These are phyloP conservation scores for Epizoanthus stellaris DNA, from an alignment of 92 coral and sea anemone species.

Conservation along the genomic window DNA sequence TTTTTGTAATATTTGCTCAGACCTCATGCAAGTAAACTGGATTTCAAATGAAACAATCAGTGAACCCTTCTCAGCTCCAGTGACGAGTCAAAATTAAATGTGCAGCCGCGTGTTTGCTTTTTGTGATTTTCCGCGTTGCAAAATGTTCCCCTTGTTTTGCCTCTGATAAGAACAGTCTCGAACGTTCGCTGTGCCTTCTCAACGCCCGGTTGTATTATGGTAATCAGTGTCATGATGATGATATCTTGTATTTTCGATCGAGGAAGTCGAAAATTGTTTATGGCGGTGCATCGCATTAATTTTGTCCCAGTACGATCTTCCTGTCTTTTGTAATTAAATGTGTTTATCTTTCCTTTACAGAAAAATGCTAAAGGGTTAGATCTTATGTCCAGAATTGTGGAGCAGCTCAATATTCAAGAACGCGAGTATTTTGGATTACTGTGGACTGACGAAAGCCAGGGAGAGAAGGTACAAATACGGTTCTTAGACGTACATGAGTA, in stretches of 20 bases:
- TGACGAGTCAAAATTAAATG: background rate
- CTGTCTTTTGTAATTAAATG: background rate
- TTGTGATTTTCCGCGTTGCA: no score
- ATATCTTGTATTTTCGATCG: background rate
- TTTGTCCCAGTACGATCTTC: slow-evolving; percentile 11
- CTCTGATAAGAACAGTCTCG: background rate
- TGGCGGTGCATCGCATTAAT: background rate
- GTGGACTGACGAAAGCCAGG: slow-evolving; percentile 75
- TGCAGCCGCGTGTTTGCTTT: background rate
- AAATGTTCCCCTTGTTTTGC: no score
- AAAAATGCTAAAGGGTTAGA: slow-evolving; percentile 95
- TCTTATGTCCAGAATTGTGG: slow-evolving; percentile 84
- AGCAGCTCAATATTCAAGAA: slow-evolving; percentile 85
- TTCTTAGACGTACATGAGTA: no score
- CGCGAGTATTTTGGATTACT: slow-evolving; percentile 95
- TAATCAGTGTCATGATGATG: no score
- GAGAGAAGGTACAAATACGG: slow-evolving; percentile 75
- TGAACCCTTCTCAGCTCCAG: no score
- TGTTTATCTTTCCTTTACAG: slow-evolving; percentile 57
- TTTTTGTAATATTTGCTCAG: slow-evolving; percentile 10
- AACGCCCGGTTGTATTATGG: no score
- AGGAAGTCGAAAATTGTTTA: background rate
- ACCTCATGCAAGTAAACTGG: slow-evolving; percentile 26
- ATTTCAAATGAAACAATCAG: background rate
- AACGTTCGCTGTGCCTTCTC: background rate